Conservation (phyloP, 1,140 invertebrate species). For the Thaumatotibia leucotreta region DNA sequence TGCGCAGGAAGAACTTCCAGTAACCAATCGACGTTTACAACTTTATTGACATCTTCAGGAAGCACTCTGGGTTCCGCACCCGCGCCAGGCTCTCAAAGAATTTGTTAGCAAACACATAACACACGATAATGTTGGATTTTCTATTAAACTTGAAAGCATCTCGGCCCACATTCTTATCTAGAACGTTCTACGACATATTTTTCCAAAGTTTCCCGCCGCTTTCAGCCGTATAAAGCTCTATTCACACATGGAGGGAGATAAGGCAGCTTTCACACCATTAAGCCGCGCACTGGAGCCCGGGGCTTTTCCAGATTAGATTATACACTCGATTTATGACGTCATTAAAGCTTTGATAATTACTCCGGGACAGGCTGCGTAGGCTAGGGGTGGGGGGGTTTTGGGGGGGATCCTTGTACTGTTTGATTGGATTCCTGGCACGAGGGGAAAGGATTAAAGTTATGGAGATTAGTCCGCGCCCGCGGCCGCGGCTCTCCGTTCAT, state of each 20-base stretch:
- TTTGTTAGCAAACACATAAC: constrained; percentile 74
- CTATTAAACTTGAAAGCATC: constrained; percentile 74
- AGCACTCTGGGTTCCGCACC: constrained; percentile 17
- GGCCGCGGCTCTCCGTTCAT: constrained; percentile 62
- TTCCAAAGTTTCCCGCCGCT: constrained; percentile 75
- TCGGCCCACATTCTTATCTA: constrained; percentile 74
- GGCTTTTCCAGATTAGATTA: constrained; percentile 79
- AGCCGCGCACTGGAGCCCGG: constrained; percentile 71
- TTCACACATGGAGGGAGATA: constrained; percentile 76
- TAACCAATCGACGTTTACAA: constrained; percentile 3
- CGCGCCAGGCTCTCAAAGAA: constrained; percentile 55
- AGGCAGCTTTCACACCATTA: constrained; percentile 76
- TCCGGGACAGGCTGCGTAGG: constrained; percentile 73
- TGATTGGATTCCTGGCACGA: constrained; percentile 75
- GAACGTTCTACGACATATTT: constrained; percentile 73
- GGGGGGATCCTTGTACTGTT: constrained; percentile 67
- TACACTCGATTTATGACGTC: constrained; percentile 77
- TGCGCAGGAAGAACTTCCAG: not conserved
- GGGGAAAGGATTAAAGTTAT: constrained; percentile 76
- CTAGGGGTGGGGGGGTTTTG: constrained; percentile 34
- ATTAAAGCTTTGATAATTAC: constrained; percentile 79
- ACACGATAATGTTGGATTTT: constrained; percentile 76
- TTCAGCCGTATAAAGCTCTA: constrained; percentile 74
- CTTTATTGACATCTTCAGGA: constrained; percentile 2
- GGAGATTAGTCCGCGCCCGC: constrained; percentile 73